These are phyloP conservation scores for Drosophila cyrtoloma DNA, from an alignment of 2,888 invertebrate species.

Conservation along the genomic window DNA sequence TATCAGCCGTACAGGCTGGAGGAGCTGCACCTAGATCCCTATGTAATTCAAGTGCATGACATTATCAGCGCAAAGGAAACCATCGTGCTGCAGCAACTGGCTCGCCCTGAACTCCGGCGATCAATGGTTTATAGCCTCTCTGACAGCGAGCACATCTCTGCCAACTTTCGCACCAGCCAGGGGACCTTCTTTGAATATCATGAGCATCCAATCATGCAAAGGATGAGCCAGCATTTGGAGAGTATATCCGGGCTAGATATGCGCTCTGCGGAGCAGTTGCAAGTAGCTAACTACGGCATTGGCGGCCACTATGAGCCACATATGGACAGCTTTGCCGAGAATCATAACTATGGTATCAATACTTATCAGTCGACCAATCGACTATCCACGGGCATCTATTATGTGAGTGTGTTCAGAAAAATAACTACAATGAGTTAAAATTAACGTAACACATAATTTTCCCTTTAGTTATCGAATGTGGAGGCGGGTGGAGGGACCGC, in stretches of 20 bases:
- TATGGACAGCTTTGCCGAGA: conserved; percentile 86
- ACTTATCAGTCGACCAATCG: conserved; percentile 91
- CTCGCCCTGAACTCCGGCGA: conserved; percentile 86
- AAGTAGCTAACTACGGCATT: conserved; percentile 90
- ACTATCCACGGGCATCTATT: conserved; percentile 97
- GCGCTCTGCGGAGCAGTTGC: conserved; percentile 88
- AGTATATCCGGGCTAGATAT: conserved; percentile 87
- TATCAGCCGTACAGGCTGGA: conserved; percentile 86
- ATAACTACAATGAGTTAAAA: background rate
- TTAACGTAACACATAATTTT: background rate
- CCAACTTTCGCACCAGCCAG: conserved; percentile 90
- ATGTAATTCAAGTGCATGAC: conserved; percentile 87
- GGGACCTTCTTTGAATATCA: conserved; percentile 86
- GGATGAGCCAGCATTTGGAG: conserved; percentile 89
- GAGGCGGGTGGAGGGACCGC: conserved; percentile 98
- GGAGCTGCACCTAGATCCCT: conserved; percentile 86
- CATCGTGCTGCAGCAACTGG: conserved; percentile 86
- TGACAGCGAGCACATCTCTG: conserved; percentile 91
- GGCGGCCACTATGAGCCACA: conserved; percentile 90
- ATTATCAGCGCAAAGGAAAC: conserved; percentile 87
- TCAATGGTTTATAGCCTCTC: conserved; percentile 91
- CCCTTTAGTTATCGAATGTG: conserved; percentile 95
- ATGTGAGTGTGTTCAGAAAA: conserved; percentile 89
- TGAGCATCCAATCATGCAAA: conserved; percentile 44
- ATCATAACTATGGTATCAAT: conserved; percentile 40